These are phyloP conservation scores for Argyresthia goedartella DNA, from an alignment of 2,888 invertebrate genomes.

Conservation along the genomic window DNA sequence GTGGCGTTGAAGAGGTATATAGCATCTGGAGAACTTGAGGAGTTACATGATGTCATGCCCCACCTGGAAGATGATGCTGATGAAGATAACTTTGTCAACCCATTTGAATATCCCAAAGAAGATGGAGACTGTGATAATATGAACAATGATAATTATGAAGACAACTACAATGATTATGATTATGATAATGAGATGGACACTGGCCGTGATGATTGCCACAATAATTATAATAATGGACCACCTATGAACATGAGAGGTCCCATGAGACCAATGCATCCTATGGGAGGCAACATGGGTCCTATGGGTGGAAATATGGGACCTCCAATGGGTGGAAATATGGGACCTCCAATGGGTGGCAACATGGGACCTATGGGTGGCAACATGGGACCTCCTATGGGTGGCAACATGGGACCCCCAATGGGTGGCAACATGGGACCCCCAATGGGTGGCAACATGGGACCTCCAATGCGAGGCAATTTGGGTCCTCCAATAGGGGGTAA, in stretches of 20 bases:
- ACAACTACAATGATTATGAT: conserved; percentile 43
- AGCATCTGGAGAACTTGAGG: conserved; percentile 85
- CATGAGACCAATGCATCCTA: conserved; percentile 6
- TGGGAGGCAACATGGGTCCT: too few relatives aligned
- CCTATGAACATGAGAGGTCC: conserved; percentile 7
- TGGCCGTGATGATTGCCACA: conserved; percentile 47
- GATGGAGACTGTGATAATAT: conserved; percentile 26
- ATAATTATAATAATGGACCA: conserved; percentile 42
- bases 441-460: conserved; percentile 19
- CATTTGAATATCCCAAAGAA: conserved; percentile 54
- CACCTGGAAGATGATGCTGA: conserved; percentile 74
- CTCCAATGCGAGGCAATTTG: too few relatives aligned
- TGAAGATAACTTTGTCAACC: conserved; percentile 46
- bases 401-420: conserved; percentile 26
- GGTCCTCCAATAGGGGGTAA: too few relatives aligned
- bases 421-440: conserved; percentile 19
- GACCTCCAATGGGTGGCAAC: conserved; percentile 17
- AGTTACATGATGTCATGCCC: conserved; percentile 82
- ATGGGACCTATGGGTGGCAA: conserved; percentile 20
- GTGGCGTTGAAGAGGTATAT: conserved; percentile 83
- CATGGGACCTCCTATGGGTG: conserved; percentile 21
- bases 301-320: too few relatives aligned
- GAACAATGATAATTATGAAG: conserved; percentile 18
- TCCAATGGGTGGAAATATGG: conserved; percentile 14
- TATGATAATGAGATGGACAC: conserved; percentile 54